A percentile compares a stretch with the other conserved stretches of the same genome.
phyloP scores from a whole-genome alignment of 2,113 vertebrate genomes.

The Erpornis zantholeuca region DNA sequence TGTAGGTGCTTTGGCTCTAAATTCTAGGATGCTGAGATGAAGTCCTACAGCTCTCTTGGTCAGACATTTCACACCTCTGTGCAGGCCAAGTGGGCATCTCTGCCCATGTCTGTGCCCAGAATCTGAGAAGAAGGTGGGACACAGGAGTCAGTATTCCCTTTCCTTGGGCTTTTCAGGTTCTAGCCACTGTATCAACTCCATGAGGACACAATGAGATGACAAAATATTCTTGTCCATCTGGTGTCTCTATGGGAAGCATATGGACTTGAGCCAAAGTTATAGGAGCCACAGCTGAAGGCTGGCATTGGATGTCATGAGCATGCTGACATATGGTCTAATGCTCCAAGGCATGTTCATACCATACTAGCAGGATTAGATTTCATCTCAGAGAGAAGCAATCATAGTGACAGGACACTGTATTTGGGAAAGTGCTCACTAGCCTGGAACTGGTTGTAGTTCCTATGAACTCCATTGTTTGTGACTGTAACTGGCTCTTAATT shows the following conservation, averaged over 20 bases:
- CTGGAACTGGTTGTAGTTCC: background rate
- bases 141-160: background rate
- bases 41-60: background rate
- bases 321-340: constrained; percentile 17
- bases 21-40: background rate
- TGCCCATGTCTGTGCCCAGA: background rate
- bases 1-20: constrained; percentile 3
- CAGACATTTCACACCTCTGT: background rate
- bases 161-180: background rate
- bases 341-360: background rate
- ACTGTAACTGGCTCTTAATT: background rate
- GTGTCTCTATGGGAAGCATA: background rate
- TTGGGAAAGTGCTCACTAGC: background rate
- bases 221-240: constrained; percentile 48
- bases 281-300: constrained; percentile 20
- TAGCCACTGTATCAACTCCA: background rate
- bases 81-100: background rate
- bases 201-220: background rate
- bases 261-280: constrained; percentile 2
- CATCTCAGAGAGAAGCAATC: constrained; percentile 13
- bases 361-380: background rate
- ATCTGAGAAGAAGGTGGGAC: background rate
- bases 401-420: background rate
- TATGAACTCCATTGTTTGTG: background rate
- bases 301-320: background rate